Evolutionary conservation across 2,113 vertebrate genomes (phyloP).

Genomic region (Ochotona princeps): DNA sequence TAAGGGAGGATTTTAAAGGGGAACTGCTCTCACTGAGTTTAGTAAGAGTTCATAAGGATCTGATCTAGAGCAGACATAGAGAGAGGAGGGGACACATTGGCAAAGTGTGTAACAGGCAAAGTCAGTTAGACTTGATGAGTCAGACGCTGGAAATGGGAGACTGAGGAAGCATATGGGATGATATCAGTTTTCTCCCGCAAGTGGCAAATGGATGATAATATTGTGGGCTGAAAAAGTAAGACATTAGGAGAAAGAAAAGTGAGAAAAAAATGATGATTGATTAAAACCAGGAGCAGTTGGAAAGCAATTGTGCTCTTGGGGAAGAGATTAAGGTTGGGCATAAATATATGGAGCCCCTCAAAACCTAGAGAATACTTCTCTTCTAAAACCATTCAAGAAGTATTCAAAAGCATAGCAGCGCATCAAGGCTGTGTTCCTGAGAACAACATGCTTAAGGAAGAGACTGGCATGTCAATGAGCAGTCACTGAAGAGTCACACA

Average conservation of each 20-base stretch:
- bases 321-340: background rate
- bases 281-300: background rate
- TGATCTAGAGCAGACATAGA: background rate
- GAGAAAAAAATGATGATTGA: background rate
- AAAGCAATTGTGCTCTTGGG: background rate
- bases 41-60: background rate
- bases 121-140: background rate
- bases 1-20: conserved; percentile 45
- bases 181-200: background rate
- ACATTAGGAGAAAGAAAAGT: background rate
- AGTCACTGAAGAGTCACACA: background rate
- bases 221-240: background rate
- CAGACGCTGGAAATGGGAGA: background rate
- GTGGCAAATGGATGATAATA: background rate
- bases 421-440: background rate
- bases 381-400: background rate
- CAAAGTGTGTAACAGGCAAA: background rate
- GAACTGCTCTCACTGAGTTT: background rate
- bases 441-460: background rate
- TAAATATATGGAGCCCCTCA: background rate
- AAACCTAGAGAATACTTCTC: background rate
- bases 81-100: background rate
- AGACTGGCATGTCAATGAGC: background rate
- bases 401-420: background rate
- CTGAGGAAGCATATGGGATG: background rate